These are phyloP conservation scores for Acipenser oxyrinchus DNA, from an alignment of 2,797 vertebrate genomes.

Conservation along the genomic window DNA sequence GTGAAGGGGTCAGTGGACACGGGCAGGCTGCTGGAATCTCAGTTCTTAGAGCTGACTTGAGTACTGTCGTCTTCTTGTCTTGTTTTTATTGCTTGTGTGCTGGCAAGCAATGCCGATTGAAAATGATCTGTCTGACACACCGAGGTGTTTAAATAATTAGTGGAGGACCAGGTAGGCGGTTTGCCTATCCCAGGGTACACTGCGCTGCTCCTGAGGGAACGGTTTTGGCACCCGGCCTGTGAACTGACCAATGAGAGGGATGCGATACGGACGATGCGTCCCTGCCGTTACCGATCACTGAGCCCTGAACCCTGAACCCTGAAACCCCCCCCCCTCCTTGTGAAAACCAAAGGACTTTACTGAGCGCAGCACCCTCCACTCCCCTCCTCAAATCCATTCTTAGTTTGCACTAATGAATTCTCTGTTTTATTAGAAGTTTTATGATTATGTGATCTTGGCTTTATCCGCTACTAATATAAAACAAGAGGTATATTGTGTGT, in stretches of 20 bases:
- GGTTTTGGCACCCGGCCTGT: slow-evolving; percentile 31
- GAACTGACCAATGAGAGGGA: slow-evolving; percentile 42
- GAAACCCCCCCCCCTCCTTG: slow-evolving; percentile 1
- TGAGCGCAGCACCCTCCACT: background rate
- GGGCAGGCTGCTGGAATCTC: no score
- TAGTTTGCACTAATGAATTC: slow-evolving; percentile 63
- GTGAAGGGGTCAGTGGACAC: no score
- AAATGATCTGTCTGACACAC: no score
- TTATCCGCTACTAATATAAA: slow-evolving; percentile 34
- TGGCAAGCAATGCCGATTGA: no score
- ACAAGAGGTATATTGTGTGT: slow-evolving; percentile 31
- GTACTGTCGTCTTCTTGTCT: no score
- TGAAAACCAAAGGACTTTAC: background rate
- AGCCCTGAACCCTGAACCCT: slow-evolving; percentile 46
- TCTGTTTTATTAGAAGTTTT: slow-evolving; percentile 31
- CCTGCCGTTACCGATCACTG: slow-evolving; percentile 49
- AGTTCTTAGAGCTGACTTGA: no score
- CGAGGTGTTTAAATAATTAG: background rate
- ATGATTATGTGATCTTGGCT: slow-evolving; percentile 22
- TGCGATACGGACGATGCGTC: slow-evolving; percentile 26
- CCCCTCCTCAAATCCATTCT: slow-evolving; percentile 26
- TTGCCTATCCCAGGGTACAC: slow-evolving; percentile 42
- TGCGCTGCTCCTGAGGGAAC: slow-evolving; percentile 27
- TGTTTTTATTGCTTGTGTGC: no score
- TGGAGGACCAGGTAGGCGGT: slow-evolving; percentile 37